Evolutionary conservation across 2,797 vertebrate genomes (phyloP), one percentile per base, ranked within the genome.

Genomic region (Psittacula derbiana): DNA sequence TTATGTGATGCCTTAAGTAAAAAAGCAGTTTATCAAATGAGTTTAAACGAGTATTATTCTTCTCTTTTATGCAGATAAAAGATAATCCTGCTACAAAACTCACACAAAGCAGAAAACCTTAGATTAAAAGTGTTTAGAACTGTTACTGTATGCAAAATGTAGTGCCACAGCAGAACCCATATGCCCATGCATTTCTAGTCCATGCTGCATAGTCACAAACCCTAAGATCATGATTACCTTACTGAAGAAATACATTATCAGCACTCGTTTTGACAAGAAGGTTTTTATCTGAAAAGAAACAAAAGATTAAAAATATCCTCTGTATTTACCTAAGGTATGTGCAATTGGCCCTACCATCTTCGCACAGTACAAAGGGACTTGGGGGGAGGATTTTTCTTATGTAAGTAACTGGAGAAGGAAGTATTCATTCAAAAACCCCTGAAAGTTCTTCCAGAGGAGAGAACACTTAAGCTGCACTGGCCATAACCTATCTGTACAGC

Each of bases 211-310:
- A 87, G 33, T 44, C 36, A 64, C 31, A 80, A 86, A 38, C 55
- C 20, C 7, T 11, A 79, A 9, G 55, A 58, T 84, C 70, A 65
- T 43, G 44, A 98, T 99, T 98, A 99, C 99, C 99, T 99, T 99
- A 97, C 98, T 99, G 98, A 99, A 99, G 96, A 99, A 99, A 98
- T 99, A 99, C 98, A 99, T 98, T 96, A 99, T 98, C 98, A 99
- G 97, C 55, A 98, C 98, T 83, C 99, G 98, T 98, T 98, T 99
- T 94, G 98, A 98, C 97, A 99, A 96, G 97, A 99, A 99, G 96
- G 74, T 97, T 98, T 99, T 99, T 91, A 99, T 98, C 99, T 99
- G 98, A 95, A 88, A 87, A 90, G 60, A 95, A 97, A 88, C 18
- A 95, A 38, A 70, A 80, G 11, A 82, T 78, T 30, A 46, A 49